Evolutionary conservation across 2,797 vertebrate genomes (phyloP), one percentile per base, ranked within the genome.

Genomic region (Muraenolepis orangiensis): DNA sequence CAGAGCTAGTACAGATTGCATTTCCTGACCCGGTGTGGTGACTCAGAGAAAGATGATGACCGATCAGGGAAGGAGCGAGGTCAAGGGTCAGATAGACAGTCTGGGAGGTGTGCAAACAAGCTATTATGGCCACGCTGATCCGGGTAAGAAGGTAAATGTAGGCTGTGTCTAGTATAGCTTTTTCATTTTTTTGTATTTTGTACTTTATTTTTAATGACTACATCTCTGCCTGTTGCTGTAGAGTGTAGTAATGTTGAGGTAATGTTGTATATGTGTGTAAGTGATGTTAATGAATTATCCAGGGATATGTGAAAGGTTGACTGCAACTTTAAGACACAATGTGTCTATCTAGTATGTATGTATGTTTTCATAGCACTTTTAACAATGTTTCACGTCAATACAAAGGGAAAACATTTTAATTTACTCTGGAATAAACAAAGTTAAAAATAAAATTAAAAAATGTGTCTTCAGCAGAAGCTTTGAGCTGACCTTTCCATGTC

Each of bases 21-120:
- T 31, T 93, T 91, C 87, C 74, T 92, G 73, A 91, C 89, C 57
- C 82, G 91, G 34, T 91, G 91, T 90, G 78, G 81, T 77, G 82
- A 89, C 66, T 51, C 16, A 0, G 32, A 80, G 3, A 46, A 67
- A 75, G 78, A 83, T 11, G 69, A 28, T 29, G 70, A 74, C 57
- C 73, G 30, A 68, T 67, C 23, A 42, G 76, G 75, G 28, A 69
- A 10, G 68, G 76, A 77, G 46, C 66, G 69, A 28, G 71, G 32
- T 16, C 38, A 70, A 32, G 20, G 28, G 36, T 74, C 71, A 76
- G 76, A 67, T 38, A 72, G 64, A 28, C 46, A 1, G 46, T 20
- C 46, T 51, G 46, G 46, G 46, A 51, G 46, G 10, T 32, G n/a
- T 76, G 73, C 29, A 38, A 18, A 4, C 20, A 6, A 1, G 46